Evolutionary conservation across 2,797 vertebrate species (phyloP).

Genomic region (Octomys mimax): DNA sequence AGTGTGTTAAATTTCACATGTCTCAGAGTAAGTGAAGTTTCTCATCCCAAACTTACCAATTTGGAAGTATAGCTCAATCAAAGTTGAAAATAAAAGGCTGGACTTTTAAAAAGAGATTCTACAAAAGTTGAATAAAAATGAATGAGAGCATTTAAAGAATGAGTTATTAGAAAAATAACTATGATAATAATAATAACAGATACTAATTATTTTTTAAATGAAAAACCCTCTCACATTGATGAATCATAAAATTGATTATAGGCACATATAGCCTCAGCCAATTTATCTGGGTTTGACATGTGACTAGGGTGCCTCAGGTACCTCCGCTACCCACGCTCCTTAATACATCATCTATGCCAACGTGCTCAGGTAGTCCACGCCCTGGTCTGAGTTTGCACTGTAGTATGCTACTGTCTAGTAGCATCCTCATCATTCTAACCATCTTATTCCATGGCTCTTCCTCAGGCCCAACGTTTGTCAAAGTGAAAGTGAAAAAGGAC

Average conservation of each 20-base stretch:
- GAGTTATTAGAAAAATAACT: not conserved
- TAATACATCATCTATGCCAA: not conserved
- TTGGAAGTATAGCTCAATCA: not conserved
- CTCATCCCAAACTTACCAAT: conserved; percentile 3
- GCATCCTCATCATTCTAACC: not conserved
- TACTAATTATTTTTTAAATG: not conserved
- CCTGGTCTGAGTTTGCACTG: not conserved
- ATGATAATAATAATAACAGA: not conserved
- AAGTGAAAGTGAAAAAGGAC: conserved; percentile 94
- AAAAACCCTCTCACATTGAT: not conserved
- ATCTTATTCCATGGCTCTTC: not conserved
- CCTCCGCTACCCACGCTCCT: not conserved
- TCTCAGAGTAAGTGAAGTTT: conserved; percentile 12
- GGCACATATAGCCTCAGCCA: not conserved
- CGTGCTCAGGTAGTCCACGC: not conserved
- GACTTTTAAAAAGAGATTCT: not conserved
- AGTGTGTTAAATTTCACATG: not conserved
- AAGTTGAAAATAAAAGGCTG: conserved; percentile 33
- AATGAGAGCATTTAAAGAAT: not conserved
- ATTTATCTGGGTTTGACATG: not conserved
- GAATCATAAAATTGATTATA: not conserved
- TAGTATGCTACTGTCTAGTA: not conserved
- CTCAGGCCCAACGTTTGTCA: conserved; percentile 92
- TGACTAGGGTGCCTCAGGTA: not conserved
- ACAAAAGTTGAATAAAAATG: not conserved